Conservation (phyloP, 2,113 vertebrate genomes). For the Macaca mulatta region DNA sequence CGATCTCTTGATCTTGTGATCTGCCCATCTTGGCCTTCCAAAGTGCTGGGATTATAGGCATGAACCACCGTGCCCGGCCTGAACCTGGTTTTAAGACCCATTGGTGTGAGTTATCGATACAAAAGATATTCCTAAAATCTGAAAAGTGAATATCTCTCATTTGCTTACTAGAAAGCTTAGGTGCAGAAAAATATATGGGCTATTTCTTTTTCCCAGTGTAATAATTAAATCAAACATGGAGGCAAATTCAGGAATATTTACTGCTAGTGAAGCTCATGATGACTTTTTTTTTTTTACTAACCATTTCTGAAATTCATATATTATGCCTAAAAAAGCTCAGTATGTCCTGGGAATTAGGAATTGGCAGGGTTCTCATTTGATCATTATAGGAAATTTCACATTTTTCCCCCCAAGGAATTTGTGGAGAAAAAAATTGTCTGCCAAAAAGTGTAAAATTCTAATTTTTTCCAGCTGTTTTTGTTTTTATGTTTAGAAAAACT, state of each 20-base stretch:
- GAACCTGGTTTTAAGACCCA: constrained; percentile 31
- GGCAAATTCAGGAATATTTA: background rate
- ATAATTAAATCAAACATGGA: constrained; percentile 34
- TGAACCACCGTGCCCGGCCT: too few relatives aligned
- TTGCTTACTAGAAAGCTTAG: constrained; percentile 14
- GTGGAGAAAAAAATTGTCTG: constrained; percentile 40
- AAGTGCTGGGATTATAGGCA: too few relatives aligned
- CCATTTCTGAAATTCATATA: constrained; percentile 44
- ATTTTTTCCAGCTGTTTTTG: constrained; percentile 24
- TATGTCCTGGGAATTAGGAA: constrained; percentile 56
- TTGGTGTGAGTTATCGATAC: constrained; percentile 18
- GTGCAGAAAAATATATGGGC: background rate
- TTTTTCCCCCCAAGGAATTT: background rate
- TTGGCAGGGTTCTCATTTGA: constrained; percentile 43
- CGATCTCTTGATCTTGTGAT: too few relatives aligned
- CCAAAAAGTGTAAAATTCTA: background rate
- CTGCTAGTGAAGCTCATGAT: background rate
- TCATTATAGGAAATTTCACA: constrained; percentile 46
- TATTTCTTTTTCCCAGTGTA: background rate
- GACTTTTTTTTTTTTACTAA: background rate
- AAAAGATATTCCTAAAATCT: constrained; percentile 35
- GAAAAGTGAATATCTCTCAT: constrained; percentile 45
- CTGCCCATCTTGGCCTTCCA: too few relatives aligned
- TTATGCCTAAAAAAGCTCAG: constrained; percentile 46
- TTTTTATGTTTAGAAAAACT: constrained; percentile 50